Base-by-base conservation (phyloP, 2,113 vertebrate genomes). In the Cyanoliseus patagonus region DNA sequence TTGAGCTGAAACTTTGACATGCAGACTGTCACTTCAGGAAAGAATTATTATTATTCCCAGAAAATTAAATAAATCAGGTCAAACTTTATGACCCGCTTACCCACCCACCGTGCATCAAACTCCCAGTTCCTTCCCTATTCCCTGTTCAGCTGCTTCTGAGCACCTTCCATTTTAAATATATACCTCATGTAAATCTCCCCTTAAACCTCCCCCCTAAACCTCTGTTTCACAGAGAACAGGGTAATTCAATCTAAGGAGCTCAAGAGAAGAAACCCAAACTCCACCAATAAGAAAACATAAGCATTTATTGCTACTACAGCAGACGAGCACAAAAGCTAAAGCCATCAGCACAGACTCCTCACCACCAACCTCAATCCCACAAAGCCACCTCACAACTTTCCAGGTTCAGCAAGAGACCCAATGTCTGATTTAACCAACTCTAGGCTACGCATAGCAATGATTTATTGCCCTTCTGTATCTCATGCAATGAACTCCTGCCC, bases 1-100 rank as follows among this genome's bases (percentile, higher is more conserved):
- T 57, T 17, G 74, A 96, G 91, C 94, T 94, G 94, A 92, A 97
- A 92, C 72, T 91, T 73, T 90, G 94, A 97, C 88, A 74, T 18
- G 72, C 46, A 80, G 84, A 19, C 88, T 96, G 94, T 90, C 94
- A 95, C 82, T 20, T 14, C 47, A 9, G 53, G 44, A 73, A 92
- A 83, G 91, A 96, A 96, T 97, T 95, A 90, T 93, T 82, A 19
- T 85, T 76, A 92, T 87, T 83, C 63, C 25, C 90, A 89, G 90
- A 51, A 94, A 96, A 94, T 94, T 61, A 87, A 96, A 95, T 94
- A 37, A 93, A 93, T 80, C 62, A 59, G 90, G 82, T 67, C 72
- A 72, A 87, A 49, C 46, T 84, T 90, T 42, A 41, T 0, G 24
- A 20, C 20, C 82, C 35, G 57, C 57, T 51, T 62, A 51, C 86